Conservation (phyloP, 2,797 vertebrate species). For the Anabacerthia variegaticeps region DNA sequence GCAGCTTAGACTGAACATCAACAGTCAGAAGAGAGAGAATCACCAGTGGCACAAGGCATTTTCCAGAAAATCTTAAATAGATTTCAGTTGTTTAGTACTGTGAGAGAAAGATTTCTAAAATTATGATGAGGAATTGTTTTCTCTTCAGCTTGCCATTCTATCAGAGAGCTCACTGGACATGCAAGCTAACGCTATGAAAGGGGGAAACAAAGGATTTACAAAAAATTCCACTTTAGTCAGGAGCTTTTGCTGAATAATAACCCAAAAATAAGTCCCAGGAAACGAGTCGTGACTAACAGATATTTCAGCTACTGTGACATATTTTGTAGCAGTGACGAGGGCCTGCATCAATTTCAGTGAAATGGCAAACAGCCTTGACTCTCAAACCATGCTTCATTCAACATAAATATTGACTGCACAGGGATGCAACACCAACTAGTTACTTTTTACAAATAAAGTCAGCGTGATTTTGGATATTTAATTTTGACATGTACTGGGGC, state of each 20-base stretch:
- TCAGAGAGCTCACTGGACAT: background rate
- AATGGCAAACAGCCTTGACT: background rate
- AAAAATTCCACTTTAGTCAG: background rate
- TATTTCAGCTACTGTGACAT: background rate
- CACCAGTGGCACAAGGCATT: background rate
- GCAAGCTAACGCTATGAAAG: background rate
- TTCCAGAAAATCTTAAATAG: background rate
- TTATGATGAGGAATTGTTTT: background rate
- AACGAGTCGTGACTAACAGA: background rate
- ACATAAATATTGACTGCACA: background rate
- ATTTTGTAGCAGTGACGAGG: background rate
- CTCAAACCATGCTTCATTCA: background rate
- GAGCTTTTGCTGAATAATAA: background rate
- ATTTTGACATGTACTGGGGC: background rate
- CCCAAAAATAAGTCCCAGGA: background rate
- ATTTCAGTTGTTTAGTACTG: background rate
- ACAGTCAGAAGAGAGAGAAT: background rate
- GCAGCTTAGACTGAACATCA: background rate
- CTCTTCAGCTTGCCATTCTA: rapidly evolving
- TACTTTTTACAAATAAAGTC: background rate
- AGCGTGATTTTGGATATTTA: background rate
- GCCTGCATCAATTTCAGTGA: background rate
- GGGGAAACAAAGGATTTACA: background rate
- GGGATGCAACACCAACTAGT: background rate
- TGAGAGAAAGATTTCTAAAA: background rate